These are phyloP conservation scores for Acleris emargana DNA, from an alignment of 2,888 invertebrate species.

Conservation along the genomic window DNA sequence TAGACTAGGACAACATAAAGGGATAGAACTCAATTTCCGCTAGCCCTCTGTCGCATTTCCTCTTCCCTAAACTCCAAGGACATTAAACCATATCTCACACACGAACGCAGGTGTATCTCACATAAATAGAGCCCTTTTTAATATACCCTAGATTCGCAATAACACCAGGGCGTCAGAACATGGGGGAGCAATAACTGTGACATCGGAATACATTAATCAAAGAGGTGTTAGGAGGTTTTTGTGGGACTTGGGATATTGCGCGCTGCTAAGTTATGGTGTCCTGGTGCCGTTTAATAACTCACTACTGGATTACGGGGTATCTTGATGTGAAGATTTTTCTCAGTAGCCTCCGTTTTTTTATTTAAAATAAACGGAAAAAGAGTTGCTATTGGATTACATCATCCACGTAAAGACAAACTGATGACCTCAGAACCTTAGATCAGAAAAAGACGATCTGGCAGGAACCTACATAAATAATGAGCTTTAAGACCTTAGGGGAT, in stretches of 20 bases:
- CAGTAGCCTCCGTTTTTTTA: not conserved
- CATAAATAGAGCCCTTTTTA: conserved; percentile 79
- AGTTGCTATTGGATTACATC: too few relatives aligned
- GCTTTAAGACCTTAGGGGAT: too few relatives aligned
- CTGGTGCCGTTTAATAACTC: conserved; percentile 60
- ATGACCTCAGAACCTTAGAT: too few relatives aligned
- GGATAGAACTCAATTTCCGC: conserved; percentile 7
- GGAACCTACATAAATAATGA: too few relatives aligned
- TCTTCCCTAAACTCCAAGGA: conserved; percentile 34
- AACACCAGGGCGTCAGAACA: conserved; percentile 66
- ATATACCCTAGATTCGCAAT: conserved; percentile 81
- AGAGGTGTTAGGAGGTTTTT: conserved; percentile 51
- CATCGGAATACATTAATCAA: conserved; percentile 81
- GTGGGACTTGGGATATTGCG: conserved; percentile 73
- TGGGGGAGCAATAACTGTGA: conserved; percentile 73
- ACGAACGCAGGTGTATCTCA: conserved; percentile 62
- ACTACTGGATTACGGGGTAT: conserved; percentile 48
- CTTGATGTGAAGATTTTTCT: conserved; percentile 38
- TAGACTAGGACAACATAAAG: not conserved
- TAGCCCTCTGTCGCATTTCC: conserved; percentile 41
- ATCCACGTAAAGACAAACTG: too few relatives aligned
- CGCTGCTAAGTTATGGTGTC: conserved; percentile 68
- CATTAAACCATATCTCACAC: conserved; percentile 43
- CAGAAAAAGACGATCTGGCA: too few relatives aligned
- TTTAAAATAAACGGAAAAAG: too few relatives aligned